Evolutionary conservation across 2,113 vertebrate species (phyloP).

Genomic region (Uria lomvia): DNA sequence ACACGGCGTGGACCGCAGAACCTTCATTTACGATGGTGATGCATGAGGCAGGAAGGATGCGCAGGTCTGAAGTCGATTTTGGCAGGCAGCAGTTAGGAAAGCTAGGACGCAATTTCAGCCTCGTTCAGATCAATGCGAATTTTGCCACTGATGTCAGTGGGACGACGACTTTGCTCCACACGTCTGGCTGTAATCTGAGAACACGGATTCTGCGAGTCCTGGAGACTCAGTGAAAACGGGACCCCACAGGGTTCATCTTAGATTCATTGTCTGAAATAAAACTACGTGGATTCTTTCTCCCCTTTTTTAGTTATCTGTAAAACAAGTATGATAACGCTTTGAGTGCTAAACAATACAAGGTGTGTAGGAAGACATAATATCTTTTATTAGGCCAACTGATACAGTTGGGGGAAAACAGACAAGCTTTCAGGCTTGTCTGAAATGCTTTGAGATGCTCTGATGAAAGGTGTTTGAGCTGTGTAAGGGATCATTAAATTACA

Average conservation of each 20-base stretch:
- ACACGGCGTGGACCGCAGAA: neutral
- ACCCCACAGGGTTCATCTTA: slow-evolving; percentile 37
- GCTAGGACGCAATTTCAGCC: neutral
- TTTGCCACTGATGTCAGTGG: slow-evolving; percentile 17
- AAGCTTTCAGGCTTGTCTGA: slow-evolving; percentile 60
- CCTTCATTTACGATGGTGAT: neutral
- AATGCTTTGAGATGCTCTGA: slow-evolving; percentile 55
- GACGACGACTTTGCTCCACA: neutral
- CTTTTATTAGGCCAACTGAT: slow-evolving; percentile 59
- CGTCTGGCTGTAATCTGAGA: slow-evolving; percentile 32
- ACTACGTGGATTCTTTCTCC: neutral
- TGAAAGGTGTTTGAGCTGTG: slow-evolving; percentile 60
- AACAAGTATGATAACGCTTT: slow-evolving; percentile 57
- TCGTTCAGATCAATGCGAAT: slow-evolving; percentile 9
- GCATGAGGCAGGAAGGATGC: neutral
- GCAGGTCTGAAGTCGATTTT: neutral
- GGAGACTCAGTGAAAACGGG: slow-evolving; percentile 1
- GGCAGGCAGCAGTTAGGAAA: slow-evolving; percentile 6
- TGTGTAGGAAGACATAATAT: slow-evolving; percentile 45
- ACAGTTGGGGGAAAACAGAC: slow-evolving; percentile 47
- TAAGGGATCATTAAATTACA: slow-evolving; percentile 64
- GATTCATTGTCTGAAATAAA: slow-evolving; percentile 22
- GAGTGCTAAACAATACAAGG: slow-evolving; percentile 61
- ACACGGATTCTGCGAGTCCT: neutral
- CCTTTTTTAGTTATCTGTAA: slow-evolving; percentile 28